These are phyloP conservation scores for Meriones unguiculatus DNA, from an alignment of 2,113 vertebrate species.

Conservation along the genomic window DNA sequence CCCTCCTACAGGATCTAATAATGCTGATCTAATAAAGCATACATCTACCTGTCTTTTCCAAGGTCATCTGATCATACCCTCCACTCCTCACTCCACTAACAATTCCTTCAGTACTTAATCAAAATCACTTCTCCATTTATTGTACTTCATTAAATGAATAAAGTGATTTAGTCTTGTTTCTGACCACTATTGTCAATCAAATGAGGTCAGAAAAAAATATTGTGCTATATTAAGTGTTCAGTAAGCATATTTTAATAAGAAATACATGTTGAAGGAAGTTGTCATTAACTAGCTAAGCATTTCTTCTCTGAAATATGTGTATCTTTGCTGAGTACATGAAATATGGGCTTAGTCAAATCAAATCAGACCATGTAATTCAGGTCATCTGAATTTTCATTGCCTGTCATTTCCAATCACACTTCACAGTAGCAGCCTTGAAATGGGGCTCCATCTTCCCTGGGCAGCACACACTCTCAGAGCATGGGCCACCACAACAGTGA, in stretches of 20 bases:
- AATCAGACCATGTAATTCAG: slow-evolving; percentile 66
- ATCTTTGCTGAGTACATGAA: slow-evolving; percentile 21
- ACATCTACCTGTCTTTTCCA: not conserved
- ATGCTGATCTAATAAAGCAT: not conserved
- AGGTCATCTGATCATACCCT: not conserved
- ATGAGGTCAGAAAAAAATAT: not conserved
- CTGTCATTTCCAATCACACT: slow-evolving; percentile 61
- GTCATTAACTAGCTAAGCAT: slow-evolving; percentile 56
- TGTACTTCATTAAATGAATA: slow-evolving; percentile 14
- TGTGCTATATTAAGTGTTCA: not conserved
- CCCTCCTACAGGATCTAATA: not conserved
- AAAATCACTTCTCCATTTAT: not conserved
- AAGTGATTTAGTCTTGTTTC: slow-evolving; percentile 35
- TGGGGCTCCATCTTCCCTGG: not conserved
- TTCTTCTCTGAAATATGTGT: slow-evolving; percentile 32
- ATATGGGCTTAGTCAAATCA: slow-evolving; percentile 64
- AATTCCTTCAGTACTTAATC: not conserved
- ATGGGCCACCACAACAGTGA: not conserved
- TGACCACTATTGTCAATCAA: slow-evolving; percentile 17
- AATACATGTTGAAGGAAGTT: slow-evolving; percentile 42
- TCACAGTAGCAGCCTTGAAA: not conserved
- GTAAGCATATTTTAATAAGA: slow-evolving; percentile 10
- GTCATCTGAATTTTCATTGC: slow-evolving; percentile 64
- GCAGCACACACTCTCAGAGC: not conserved
- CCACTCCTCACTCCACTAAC: not conserved